Percentiles rank a stretch among this genome's conserved stretches.
phyloP scores from a whole-genome alignment of 2,113 vertebrate genomes.

The Dendropsophus ebraccatus region DNA sequence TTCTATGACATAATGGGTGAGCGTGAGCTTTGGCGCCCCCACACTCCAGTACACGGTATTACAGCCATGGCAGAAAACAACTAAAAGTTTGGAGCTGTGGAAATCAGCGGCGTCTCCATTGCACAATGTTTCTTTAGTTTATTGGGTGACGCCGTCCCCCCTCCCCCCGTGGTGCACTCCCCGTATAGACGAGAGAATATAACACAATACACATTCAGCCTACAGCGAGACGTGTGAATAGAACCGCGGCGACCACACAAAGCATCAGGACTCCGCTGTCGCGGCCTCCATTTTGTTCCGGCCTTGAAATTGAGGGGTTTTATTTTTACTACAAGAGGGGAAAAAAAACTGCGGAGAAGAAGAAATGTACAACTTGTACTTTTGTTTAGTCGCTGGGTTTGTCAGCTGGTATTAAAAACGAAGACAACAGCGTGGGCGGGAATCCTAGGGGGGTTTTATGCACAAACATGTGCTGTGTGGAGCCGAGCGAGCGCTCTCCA shows the following conservation, averaged over 20 bases:
- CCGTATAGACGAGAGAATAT: background rate
- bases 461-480: slow-evolving; percentile 43
- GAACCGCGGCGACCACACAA: too few relatives aligned
- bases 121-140: too few relatives aligned
- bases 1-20: too few relatives aligned
- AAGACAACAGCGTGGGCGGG: slow-evolving; percentile 48
- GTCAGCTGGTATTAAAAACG: slow-evolving; percentile 44
- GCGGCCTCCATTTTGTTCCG: background rate
- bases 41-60: too few relatives aligned
- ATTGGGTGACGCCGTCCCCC: background rate
- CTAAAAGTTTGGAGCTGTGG: too few relatives aligned
- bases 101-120: background rate
- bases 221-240: background rate
- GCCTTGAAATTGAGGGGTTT: background rate
- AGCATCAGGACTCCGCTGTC: too few relatives aligned
- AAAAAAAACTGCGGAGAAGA: background rate
- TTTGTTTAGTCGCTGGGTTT: slow-evolving; percentile 39
- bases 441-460: slow-evolving; percentile 31
- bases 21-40: too few relatives aligned
- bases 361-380: slow-evolving; percentile 51
- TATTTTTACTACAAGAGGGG: background rate
- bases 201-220: background rate
- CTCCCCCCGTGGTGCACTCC: background rate
- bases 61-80: too few relatives aligned
- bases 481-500: slow-evolving; percentile 5